These are phyloP conservation scores for Drosophila helvetica DNA, from an alignment of 2,888 invertebrate species.

Conservation along the genomic window DNA sequence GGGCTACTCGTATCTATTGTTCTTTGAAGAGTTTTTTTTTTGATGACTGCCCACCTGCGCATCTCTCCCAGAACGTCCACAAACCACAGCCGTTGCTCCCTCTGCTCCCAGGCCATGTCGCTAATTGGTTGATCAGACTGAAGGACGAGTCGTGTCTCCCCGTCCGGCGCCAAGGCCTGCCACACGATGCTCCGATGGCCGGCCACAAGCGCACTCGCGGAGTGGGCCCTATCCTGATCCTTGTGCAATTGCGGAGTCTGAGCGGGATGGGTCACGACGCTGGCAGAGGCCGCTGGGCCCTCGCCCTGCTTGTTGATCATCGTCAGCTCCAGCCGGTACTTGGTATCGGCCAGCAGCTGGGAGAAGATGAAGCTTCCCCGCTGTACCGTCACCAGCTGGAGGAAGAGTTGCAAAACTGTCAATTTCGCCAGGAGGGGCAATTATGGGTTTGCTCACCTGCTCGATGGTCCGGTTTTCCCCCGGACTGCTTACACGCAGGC, in stretches of 20 bases:
- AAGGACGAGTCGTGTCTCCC: constrained; percentile 73
- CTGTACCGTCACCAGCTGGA: constrained; percentile 49
- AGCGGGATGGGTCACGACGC: constrained; percentile 34
- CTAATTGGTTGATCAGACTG: constrained; percentile 78
- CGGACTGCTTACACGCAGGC: constrained; percentile 83
- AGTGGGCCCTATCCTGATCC: constrained; percentile 6
- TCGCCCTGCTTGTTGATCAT: constrained; percentile 92
- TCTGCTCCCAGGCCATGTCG: constrained; percentile 92
- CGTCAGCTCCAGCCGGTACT: constrained; percentile 91
- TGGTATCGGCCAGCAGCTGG: constrained; percentile 88
- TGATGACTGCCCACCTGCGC: constrained; percentile 81
- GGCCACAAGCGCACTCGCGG: constrained; percentile 44
- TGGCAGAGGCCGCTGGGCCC: constrained; percentile 88
- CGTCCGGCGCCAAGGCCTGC: constrained; percentile 66
- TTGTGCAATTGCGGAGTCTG: constrained; percentile 15
- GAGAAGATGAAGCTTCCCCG: constrained; percentile 58
- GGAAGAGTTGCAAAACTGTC: not conserved
- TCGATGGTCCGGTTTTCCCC: constrained; percentile 85
- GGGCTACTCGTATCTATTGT: not conserved
- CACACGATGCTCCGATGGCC: constrained; percentile 62
- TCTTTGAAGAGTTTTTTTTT: not conserved
- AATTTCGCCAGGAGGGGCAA: not conserved
- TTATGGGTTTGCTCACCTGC: constrained; percentile 85
- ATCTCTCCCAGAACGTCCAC: constrained; percentile 89
- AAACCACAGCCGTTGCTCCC: constrained; percentile 89